These are phyloP conservation scores for Ophiodon elongatus DNA, from an alignment of 2,113 vertebrate genomes.

Conservation along the genomic window DNA sequence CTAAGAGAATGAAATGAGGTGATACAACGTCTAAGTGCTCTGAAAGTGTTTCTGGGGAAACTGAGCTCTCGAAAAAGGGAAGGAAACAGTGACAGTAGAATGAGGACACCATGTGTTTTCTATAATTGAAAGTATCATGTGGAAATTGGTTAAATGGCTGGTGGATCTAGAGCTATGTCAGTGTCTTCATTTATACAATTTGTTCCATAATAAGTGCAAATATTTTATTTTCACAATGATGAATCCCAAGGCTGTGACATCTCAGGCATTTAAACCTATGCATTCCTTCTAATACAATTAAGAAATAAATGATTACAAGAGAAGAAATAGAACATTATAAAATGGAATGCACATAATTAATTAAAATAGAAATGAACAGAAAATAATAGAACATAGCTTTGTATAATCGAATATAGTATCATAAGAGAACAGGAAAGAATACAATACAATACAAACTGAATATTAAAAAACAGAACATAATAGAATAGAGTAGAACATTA, in stretches of 20 bases:
- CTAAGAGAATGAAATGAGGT: neutral
- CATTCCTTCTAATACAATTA: neutral
- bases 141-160: constrained; percentile 11
- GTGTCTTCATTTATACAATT: neutral
- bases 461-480: neutral
- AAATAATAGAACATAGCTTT: neutral
- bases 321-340: neutral
- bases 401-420: neutral
- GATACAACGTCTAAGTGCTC: neutral
- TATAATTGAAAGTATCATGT: constrained; percentile 30
- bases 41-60: constrained; percentile 37
- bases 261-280: neutral
- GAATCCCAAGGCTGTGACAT: neutral
- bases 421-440: neutral
- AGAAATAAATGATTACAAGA: neutral
- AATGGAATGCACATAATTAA: neutral
- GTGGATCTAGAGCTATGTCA: neutral
- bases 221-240: neutral
- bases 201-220: neutral
- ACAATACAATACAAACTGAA: neutral
- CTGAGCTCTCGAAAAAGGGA: constrained; percentile 36
- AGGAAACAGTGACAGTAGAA: constrained; percentile 46
- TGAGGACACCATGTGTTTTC: constrained; percentile 40
- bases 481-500: neutral
- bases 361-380: neutral